phyloP scores from a whole-genome alignment of 2,797 vertebrate genomes.

The Falco cherrug region DNA sequence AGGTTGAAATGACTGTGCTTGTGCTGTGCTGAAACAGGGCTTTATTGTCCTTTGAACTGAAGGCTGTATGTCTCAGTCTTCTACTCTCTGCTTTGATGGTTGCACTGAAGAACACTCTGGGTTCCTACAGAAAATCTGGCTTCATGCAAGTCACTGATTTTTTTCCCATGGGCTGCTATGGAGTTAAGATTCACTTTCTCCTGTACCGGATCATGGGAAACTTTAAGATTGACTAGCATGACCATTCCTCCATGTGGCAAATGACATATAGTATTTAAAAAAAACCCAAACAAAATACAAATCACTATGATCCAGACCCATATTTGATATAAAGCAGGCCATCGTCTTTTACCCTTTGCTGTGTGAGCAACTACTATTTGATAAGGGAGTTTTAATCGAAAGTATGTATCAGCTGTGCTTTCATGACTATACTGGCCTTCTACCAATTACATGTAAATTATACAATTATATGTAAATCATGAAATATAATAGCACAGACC shows the following conservation, averaged over 20 bases:
- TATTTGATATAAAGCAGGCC: not conserved
- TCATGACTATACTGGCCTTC: not conserved
- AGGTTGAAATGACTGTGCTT: conserved; percentile 24
- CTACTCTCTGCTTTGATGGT: not conserved
- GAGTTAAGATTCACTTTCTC: not conserved
- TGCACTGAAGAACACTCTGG: not conserved
- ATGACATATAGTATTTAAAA: not conserved
- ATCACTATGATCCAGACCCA: not conserved
- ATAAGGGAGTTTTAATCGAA: not conserved
- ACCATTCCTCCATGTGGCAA: not conserved
- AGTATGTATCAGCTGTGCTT: not conserved
- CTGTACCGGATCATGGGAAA: not conserved
- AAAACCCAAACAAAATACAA: not conserved
- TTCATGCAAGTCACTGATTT: not conserved
- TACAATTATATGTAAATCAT: conserved; percentile 10
- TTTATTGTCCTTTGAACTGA: conserved; percentile 29
- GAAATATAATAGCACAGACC: not conserved
- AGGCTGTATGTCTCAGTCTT: not conserved
- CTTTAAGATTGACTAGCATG: not conserved
- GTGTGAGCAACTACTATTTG: not conserved
- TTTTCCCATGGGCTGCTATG: not conserved
- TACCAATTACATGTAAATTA: conserved; percentile 13
- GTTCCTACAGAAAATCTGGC: not conserved
- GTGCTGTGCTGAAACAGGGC: conserved; percentile 19
- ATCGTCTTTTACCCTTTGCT: not conserved